Base-by-base conservation (phyloP, 1,140 invertebrate species). In the Drosophila fuyamai region DNA sequence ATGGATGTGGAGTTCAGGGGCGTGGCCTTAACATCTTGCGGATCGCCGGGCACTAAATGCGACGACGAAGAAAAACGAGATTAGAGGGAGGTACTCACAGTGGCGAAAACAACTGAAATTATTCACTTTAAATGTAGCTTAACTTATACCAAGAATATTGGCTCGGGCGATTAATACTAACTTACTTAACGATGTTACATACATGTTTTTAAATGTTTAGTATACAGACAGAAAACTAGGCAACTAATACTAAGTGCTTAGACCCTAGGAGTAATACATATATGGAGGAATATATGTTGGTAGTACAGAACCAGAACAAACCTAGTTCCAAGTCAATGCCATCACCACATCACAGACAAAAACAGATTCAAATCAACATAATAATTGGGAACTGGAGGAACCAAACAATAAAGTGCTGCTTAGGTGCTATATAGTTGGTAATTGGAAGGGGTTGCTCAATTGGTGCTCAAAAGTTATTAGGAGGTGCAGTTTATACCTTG, bases 1-100 rank as follows among this genome's bases (percentile, higher is more conserved):
- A 99, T 96, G 5, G 97, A 95, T 1, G 98, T 99, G 0, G 98
- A 99, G 94, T 99, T 99, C 89, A 99, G 94, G 5, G 96, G 94
- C 50, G 94, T 95, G 1, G 96, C 97, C 93, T 95, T 96, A 36
- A 99, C 97, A 84, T 98, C 96, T 92, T 97, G 96, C 46, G 98
- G 98, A 93, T 98, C 96, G 73, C 98, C 98, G 71, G 98, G 98
- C 94, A 99, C 98, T 99, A 95, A 54, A 76, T 60, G 74, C 75
- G 78, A 80, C 58, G 81, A 93, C 62, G 94, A 94, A 84, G 68
- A 93, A 56, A 62, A 27, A 60, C 7, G 12, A 41, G 58, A 84
- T 88, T 88, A 88, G 80, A 54, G 46, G 71, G 72, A 43, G 56
- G 70, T 5, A 73, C 53, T 62, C 27, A 86, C 51, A 84, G 54